Conservation (phyloP, 2,888 invertebrate species). For the Apodemia hepburni region DNA sequence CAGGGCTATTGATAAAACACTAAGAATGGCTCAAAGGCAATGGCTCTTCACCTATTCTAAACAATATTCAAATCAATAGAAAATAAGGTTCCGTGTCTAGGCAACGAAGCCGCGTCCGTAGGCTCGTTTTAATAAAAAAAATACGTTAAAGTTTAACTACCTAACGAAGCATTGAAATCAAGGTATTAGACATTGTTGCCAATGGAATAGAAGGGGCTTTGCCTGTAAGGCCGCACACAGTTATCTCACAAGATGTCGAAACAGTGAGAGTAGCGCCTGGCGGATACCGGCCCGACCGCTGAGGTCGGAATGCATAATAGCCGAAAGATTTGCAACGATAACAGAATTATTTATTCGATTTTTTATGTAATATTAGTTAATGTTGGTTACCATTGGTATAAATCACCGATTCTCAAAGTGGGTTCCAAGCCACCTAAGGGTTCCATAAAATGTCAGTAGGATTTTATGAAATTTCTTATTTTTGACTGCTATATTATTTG, state of each 20-base stretch:
- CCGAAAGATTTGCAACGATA: conserved; percentile 17
- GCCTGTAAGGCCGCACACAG: conserved; percentile 39
- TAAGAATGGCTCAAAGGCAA: too few species aligned
- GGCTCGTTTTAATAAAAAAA: background rate
- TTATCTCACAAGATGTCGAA: conserved; percentile 57
- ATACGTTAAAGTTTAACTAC: background rate
- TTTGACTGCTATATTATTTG: background rate
- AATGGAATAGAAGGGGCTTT: conserved; percentile 33
- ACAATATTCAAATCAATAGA: too few species aligned
- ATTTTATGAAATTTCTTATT: too few species aligned
- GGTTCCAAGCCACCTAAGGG: too few species aligned
- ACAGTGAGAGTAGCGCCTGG: conserved; percentile 48
- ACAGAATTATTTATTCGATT: conserved; percentile 21
- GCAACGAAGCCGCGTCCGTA: too few species aligned
- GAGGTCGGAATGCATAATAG: conserved; percentile 34
- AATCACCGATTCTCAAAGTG: too few species aligned
- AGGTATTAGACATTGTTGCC: conserved; percentile 26
- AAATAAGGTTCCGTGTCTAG: too few species aligned
- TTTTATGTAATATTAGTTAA: conserved; percentile 14
- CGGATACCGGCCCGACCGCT: conserved; percentile 23
- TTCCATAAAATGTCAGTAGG: too few species aligned
- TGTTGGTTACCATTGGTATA: background rate
- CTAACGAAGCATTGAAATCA: background rate
- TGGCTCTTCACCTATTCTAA: too few species aligned
- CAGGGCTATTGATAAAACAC: too few species aligned